Base-by-base conservation (phyloP, 2,888 invertebrate species). In the Rotaria magnacalcarata region DNA sequence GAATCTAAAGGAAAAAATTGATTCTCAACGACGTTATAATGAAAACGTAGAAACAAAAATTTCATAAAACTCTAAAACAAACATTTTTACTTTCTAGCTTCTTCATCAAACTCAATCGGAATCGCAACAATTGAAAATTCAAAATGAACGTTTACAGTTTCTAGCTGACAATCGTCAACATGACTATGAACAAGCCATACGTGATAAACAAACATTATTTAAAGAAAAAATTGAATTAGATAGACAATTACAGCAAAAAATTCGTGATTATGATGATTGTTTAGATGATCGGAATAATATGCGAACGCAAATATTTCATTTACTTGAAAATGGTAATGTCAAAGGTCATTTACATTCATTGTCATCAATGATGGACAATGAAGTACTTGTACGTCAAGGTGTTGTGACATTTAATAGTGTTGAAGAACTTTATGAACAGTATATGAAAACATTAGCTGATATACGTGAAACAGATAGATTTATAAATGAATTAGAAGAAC, bases 381-480 rank as follows among this genome's bases (percentile, higher is more conserved):
- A 80, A 43, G n/a, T 80, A 7, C 7, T 41, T 47, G 24, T 24
- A 43, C 47, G 75, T 24, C 75, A 43, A 80, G 75, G 75, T 80
- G 75, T 80, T 47, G 41, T 80, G 2, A 80, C 75, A 80, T 80
- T 80, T 80, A 43, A 41, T 43, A 80, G 43, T 43, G 47, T 80
- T 21, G 75, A 80, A 80, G 75, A 80, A 80, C 47, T 80, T 24
- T 80, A 80, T 80, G 75, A 80, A 80, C 75, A 80, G 47, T 80
- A 80, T 47, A 80, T 80, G 75, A 80, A 80, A 80, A 43, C 75
- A 7, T 43, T 80, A 80, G 41, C 75, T 19, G 75, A 80, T 43
- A 80, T 80, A 80, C 75, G 75, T 80, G 75, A 80, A 80, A 80
- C 75, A 24, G 75, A 80, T 47, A 19, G 75, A 24, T 47, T 80